These are phyloP conservation scores for Capreolus pygargus DNA, from an alignment of 2,113 vertebrate species.

Conservation along the genomic window DNA sequence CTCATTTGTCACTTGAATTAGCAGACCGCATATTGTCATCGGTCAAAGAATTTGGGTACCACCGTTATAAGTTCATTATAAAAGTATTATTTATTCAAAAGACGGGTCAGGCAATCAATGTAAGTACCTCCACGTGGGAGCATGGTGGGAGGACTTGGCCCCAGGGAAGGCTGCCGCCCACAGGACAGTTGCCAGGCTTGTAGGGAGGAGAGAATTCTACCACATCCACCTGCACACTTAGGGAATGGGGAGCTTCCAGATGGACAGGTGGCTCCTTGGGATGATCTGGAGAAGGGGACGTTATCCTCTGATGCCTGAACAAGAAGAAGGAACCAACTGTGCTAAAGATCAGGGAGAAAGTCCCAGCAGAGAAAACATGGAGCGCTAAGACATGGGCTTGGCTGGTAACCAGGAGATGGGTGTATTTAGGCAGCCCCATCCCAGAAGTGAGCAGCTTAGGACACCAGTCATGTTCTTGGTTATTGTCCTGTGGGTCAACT, in stretches of 20 bases:
- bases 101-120: slow-evolving; percentile 80
- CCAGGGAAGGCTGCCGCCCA: neutral
- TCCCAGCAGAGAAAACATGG: neutral
- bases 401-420: fast-evolving
- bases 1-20: slow-evolving; percentile 76
- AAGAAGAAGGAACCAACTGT: no score
- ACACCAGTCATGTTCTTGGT: neutral
- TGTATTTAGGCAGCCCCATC: fast-evolving
- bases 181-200: neutral
- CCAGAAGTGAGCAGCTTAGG: neutral
- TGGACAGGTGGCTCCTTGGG: neutral
- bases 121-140: slow-evolving; percentile 58
- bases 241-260: neutral
- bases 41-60: slow-evolving; percentile 78
- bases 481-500: neutral
- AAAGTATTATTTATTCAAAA: slow-evolving; percentile 82
- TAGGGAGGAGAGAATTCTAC: neutral
- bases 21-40: slow-evolving; percentile 78
- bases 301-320: neutral
- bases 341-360: neutral
- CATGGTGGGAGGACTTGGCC: fast-evolving
- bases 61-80: slow-evolving; percentile 82
- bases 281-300: neutral
- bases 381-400: fast-evolving
- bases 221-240: fast-evolving